phyloP scores from a whole-genome alignment of 2,797 vertebrate species.

The Mycteria americana region DNA sequence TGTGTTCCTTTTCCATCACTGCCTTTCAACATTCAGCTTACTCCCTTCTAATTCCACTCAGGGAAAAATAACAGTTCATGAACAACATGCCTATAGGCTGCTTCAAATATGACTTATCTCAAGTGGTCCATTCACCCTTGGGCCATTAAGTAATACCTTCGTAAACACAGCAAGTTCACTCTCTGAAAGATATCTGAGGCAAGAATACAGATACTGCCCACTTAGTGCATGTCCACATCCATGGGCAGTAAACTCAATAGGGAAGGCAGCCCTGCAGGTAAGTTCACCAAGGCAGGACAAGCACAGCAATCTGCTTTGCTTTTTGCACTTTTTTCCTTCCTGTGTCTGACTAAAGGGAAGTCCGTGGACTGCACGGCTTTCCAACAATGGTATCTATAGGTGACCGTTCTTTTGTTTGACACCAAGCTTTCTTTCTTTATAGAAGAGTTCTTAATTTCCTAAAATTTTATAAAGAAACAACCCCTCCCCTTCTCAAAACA shows the following conservation, averaged over 20 bases:
- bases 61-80: slow-evolving; percentile 6
- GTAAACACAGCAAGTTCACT: not conserved
- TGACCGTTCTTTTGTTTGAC: not conserved
- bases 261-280: not conserved
- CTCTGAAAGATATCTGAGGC: not conserved
- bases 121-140: not conserved
- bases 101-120: slow-evolving; percentile 1
- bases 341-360: not conserved
- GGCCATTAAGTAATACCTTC: not conserved
- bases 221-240: not conserved
- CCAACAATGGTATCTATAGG: not conserved
- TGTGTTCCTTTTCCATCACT: not conserved
- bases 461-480: not conserved
- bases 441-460: not conserved
- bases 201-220: not conserved
- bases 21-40: not conserved
- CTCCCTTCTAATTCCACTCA: not conserved
- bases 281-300: not conserved
- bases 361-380: not conserved
- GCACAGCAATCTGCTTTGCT: not conserved
- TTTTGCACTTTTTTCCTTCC: not conserved
- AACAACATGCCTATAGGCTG: not conserved
- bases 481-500: not conserved
- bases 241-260: not conserved
- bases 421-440: not conserved